Evolutionary conservation across 1,140 invertebrate genomes (phyloP).

Genomic region (Lordiphosa mommai): DNA sequence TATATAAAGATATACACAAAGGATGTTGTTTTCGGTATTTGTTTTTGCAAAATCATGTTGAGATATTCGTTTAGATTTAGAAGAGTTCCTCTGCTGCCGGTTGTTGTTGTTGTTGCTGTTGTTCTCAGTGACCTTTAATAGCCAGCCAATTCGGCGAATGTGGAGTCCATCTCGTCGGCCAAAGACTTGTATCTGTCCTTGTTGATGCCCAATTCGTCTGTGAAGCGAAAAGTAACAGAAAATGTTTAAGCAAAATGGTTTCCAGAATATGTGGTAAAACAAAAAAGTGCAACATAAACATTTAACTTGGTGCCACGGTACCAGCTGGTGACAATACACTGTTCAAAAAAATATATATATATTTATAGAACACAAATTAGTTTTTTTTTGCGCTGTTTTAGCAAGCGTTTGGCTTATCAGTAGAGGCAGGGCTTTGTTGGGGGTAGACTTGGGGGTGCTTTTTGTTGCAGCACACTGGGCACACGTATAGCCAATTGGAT

Average conservation of each 20-base stretch:
- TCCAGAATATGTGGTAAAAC: slow-evolving; percentile 2
- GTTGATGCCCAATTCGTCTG: slow-evolving; percentile 99
- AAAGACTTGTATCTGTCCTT: slow-evolving; percentile 99
- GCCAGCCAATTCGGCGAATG: slow-evolving; percentile 96
- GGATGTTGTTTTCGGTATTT: slow-evolving; percentile 70
- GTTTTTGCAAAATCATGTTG: slow-evolving; percentile 44
- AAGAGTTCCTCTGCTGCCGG: slow-evolving; percentile 43
- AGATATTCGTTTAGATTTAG: slow-evolving; percentile 69
- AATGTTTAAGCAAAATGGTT: slow-evolving; percentile 12
- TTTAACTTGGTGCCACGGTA: slow-evolving; percentile 1
- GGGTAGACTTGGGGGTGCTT: no score
- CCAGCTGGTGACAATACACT: slow-evolving; percentile 25
- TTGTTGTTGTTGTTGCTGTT: slow-evolving; percentile 11
- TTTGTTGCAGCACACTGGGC: no score
- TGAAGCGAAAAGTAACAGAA: slow-evolving; percentile 22
- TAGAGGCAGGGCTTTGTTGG: slow-evolving; percentile 17
- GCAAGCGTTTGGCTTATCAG: slow-evolving; percentile 55
- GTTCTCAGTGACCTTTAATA: slow-evolving; percentile 82
- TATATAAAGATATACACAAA: slow-evolving; percentile 72
- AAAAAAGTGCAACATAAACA: slow-evolving; percentile 46
- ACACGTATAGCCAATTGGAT: no score
- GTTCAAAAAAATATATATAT: slow-evolving; percentile 19
- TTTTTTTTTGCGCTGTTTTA: slow-evolving; percentile 49
- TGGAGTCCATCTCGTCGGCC: slow-evolving; percentile 98
- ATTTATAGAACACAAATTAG: background rate